These are phyloP conservation scores for Camponotus floridanus DNA, from an alignment of 1,140 invertebrate species.

Conservation along the genomic window DNA sequence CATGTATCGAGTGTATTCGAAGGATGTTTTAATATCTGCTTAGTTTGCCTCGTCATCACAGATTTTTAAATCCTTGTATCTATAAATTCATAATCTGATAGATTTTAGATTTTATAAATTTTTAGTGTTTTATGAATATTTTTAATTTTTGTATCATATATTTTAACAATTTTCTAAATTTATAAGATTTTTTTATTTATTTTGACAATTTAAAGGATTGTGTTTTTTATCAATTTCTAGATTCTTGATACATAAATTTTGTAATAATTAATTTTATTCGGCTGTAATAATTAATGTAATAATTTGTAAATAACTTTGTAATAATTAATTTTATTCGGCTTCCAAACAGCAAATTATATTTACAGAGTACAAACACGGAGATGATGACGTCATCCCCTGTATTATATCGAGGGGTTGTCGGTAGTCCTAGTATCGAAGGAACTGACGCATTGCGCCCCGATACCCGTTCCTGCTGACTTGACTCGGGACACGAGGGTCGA, in stretches of 20 bases:
- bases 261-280: not conserved
- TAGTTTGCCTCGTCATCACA: not conserved
- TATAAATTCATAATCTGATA: not conserved
- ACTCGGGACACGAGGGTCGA: slow-evolving; percentile 47
- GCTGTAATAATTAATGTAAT: not conserved
- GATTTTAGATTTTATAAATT: not conserved
- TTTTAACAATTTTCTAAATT: not conserved
- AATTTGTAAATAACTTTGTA: too few relatives aligned
- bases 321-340: not conserved
- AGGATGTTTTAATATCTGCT: too few relatives aligned
- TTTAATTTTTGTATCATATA: not conserved
- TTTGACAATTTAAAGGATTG: not conserved
- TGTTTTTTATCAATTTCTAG: not conserved
- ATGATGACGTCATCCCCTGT: slow-evolving; percentile 68
- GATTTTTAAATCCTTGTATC: not conserved
- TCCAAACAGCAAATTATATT: not conserved
- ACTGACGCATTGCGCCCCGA: slow-evolving; percentile 53
- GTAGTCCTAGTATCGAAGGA: slow-evolving; percentile 54
- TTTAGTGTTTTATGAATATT: not conserved
- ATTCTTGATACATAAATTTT: not conserved
- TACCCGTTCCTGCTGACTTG: slow-evolving; percentile 55
- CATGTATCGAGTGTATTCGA: not conserved
- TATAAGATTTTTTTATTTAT: not conserved
- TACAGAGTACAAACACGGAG: not conserved
- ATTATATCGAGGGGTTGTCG: slow-evolving; percentile 53